Conservation (phyloP, 2,888 invertebrate genomes). For the Lymantria dispar region DNA sequence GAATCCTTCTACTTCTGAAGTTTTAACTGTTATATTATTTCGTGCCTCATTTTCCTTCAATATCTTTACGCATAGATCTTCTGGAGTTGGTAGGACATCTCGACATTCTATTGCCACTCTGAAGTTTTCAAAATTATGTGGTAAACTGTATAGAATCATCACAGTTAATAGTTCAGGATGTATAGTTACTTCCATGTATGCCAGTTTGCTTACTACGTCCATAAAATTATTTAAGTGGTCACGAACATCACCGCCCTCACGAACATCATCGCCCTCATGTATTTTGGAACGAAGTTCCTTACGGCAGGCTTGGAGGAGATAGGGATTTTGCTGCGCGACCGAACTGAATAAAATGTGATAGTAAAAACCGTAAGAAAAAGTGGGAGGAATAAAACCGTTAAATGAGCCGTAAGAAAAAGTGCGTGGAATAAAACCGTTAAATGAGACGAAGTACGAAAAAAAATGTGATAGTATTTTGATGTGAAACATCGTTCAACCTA, state of each 20-base stretch:
- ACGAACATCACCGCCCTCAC: not conserved
- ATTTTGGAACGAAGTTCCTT: too few species aligned
- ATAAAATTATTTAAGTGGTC: not conserved
- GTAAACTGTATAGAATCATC: conserved; percentile 14
- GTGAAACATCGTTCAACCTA: too few species aligned
- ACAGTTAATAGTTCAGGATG: conserved; percentile 10
- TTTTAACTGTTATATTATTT: not conserved
- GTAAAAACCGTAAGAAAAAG: too few species aligned
- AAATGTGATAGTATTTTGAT: too few species aligned
- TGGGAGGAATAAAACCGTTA: too few species aligned
- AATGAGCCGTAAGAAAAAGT: too few species aligned
- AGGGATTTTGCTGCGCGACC: too few species aligned
- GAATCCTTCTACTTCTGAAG: not conserved
- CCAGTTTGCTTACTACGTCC: not conserved
- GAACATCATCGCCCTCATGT: too few species aligned
- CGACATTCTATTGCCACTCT: conserved; percentile 14
- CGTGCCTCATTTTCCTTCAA: conserved; percentile 13
- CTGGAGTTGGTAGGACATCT: conserved; percentile 14
- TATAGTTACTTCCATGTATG: conserved; percentile 1
- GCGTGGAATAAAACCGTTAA: too few species aligned
- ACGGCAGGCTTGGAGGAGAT: too few species aligned
- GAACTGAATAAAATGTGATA: too few species aligned
- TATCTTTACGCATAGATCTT: conserved; percentile 18
- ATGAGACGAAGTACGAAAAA: too few species aligned
- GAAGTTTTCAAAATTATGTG: conserved; percentile 13